Evolutionary conservation across 2,797 vertebrate species (phyloP).

Genomic region (Galago senegalensis): DNA sequence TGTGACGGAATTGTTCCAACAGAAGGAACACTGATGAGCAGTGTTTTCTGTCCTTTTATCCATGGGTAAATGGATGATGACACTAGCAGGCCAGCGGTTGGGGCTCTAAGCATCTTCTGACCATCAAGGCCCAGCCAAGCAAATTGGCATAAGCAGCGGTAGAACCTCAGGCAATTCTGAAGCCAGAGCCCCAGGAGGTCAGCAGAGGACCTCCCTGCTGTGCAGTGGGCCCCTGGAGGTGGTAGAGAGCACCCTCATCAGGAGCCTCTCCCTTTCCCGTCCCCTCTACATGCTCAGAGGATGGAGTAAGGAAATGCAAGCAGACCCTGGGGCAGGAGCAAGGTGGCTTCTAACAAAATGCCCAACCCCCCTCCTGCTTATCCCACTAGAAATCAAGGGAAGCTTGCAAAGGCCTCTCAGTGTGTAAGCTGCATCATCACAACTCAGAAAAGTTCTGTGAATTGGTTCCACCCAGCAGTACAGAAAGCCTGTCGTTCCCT

Average conservation of each 20-base stretch:
- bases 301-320: neutral
- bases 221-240: fast-evolving
- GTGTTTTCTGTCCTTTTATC: neutral
- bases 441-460: neutral
- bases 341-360: neutral
- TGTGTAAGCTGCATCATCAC: neutral
- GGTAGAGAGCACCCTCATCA: neutral
- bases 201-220: neutral
- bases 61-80: neutral
- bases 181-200: neutral
- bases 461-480: neutral
- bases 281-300: neutral
- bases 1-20: neutral
- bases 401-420: neutral
- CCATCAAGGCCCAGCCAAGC: neutral
- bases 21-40: neutral
- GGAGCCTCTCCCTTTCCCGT: neutral
- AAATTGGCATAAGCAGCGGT: neutral
- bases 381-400: neutral
- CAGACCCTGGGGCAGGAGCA: neutral
- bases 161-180: neutral
- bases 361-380: neutral
- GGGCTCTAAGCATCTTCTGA: neutral
- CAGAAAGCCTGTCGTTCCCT: neutral
- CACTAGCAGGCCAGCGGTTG: neutral